Evolutionary conservation across 1,140 invertebrate genomes (phyloP), one percentile per base, ranked within the genome.

Genomic region (Anastrepha obliqua): DNA sequence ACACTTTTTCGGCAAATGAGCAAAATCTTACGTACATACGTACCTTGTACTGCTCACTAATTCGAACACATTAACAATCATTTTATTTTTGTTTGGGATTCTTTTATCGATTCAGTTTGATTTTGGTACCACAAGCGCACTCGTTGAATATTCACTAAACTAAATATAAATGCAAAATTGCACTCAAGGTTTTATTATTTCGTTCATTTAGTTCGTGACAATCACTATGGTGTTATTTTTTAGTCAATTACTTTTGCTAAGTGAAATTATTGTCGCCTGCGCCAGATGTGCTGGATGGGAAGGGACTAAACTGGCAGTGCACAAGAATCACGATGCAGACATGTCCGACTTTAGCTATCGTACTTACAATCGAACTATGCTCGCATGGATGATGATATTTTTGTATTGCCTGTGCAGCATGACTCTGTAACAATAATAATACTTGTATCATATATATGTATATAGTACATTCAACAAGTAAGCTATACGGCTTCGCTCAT

Each of bases 131-230:
- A 58, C 55, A 58, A 58, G 20, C 13, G 20, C 39, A 67, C 29
- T 67, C 65, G 65, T 39, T 39, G n/a, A 64, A 20, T 64, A 20
- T 13, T 17, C 13, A 67, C 11, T 42, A 39, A 67, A 39, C 39
- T 67, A 67, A 42, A 67, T 67, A 39, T 67, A 67, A 42, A 67
- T 67, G 2, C 3, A 9, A 39, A 67, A 39, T 67, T 42, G 11
- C 65, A 42, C 39, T 67, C 9, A 64, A 67, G 65, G 9, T 67
- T 42, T 67, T 13, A 67, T 67, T 67, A 67, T 67, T 67, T 67
- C 20, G 29, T 20, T 67, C n/a, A 67, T 42, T 29, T 29, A 29
- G 29, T 29, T 29, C 29, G 29, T 29, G 29, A 29, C 29, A 29
- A 29, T 29, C 29, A 29, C 29, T 29, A 29, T 29, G 29, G 1